A percentile compares a stretch with the other conserved stretches of the same genome.
Conservation (phyloP, 2,888 invertebrate genomes). For the Pristionchus entomophagus region DNA sequence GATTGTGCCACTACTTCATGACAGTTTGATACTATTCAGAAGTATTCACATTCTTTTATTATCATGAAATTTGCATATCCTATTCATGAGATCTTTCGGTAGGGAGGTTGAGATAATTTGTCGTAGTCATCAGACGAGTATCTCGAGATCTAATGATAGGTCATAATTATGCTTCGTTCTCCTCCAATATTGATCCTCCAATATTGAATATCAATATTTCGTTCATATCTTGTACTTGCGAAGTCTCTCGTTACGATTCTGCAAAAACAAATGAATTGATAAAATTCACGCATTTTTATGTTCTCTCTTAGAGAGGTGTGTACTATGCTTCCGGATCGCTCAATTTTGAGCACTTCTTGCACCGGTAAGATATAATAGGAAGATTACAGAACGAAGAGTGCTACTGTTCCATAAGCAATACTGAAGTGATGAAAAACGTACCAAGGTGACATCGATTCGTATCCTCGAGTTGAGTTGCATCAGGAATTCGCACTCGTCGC, state of each 20-base stretch:
- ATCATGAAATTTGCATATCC: not conserved
- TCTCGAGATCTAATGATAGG: not conserved
- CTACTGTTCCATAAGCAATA: no score
- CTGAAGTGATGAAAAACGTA: not conserved
- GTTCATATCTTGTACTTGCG: conserved; percentile 13
- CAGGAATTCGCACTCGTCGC: conserved; percentile 29
- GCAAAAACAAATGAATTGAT: not conserved
- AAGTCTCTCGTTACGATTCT: conserved; percentile 11
- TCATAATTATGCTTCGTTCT: not conserved
- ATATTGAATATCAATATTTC: no score
- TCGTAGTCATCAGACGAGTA: not conserved
- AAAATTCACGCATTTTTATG: not conserved
- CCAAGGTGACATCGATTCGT: conserved; percentile 11
- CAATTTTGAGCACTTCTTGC: no score
- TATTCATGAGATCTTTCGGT: conserved; percentile 13
- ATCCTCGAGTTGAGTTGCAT: conserved; percentile 36
- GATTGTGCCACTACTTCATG: no score
- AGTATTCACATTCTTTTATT: not conserved
- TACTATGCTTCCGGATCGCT: no score
- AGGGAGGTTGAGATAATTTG: conserved; percentile 5
- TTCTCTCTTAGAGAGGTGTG: not conserved
- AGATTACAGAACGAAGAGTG: no score
- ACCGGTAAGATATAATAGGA: not conserved
- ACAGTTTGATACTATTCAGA: not conserved
- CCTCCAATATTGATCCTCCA: not conserved